Percentiles rank a stretch among this genome's conserved stretches.
phyloP scores from a whole-genome alignment of 1,140 invertebrate genomes.

The Drosophila parvula region DNA sequence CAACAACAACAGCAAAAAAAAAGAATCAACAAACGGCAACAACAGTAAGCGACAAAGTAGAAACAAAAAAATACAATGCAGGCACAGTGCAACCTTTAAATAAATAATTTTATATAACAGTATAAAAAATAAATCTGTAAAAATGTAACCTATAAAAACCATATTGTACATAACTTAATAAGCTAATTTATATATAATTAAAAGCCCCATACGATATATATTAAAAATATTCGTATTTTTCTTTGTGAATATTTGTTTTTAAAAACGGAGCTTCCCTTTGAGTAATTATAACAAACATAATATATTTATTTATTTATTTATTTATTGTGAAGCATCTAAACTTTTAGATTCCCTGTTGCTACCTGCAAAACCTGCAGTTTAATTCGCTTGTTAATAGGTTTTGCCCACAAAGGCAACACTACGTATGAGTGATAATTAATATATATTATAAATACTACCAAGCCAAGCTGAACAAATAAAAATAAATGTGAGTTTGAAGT shows the following conservation, averaged over 20 bases:
- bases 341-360: neutral
- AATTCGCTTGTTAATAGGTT: neutral
- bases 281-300: no score
- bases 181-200: no score
- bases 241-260: no score
- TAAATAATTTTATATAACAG: neutral
- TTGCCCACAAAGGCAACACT: neutral
- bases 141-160: no score
- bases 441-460: neutral
- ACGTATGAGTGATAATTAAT: conserved; percentile 8
- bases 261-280: no score
- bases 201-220: no score
- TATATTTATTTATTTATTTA: no score
- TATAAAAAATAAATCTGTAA: neutral
- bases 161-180: no score
- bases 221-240: no score
- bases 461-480: neutral
- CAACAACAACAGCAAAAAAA: neutral
- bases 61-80: conserved; percentile 59
- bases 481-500: neutral
- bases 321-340: no score
- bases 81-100: conserved; percentile 12
- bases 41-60: conserved; percentile 75
- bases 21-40: conserved; percentile 51
- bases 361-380: neutral